Evolutionary conservation across 2,113 vertebrate genomes (phyloP), one percentile per base, ranked within the genome.

Genomic region (Ploceus nigricollis): DNA sequence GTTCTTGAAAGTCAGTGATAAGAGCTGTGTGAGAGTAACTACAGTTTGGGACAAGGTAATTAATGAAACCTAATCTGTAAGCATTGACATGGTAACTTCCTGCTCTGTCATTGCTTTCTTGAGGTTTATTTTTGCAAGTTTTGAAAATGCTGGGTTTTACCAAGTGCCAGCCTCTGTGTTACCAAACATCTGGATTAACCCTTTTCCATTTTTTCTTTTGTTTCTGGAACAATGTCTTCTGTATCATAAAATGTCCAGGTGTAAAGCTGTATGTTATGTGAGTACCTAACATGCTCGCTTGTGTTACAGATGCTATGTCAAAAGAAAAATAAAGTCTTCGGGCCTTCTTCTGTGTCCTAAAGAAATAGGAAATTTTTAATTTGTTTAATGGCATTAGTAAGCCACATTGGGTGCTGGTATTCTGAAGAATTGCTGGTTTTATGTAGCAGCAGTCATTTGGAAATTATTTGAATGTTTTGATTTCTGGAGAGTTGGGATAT

Each of bases 241-340:
- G 85, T 78, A 82, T 91, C 70, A 65, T 90, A 33, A 82, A 94
- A 84, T 85, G 71, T 92, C 76, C 72, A 44, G 84, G 63, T 91
- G 60, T 91, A 93, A 91, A 96, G 69, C 88, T 97, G 58, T 86
- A 37, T 94, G 87, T 91, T 91, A 27, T 60, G 58, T 90, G 94
- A 93, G 66, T 89, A 68, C 45, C 10, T 70, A 69, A 90, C 70
- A 79, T 58, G 78, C 78, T 96, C 2, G 39, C 71, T 89, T 93
- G 57, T 85, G 56, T 89, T 89, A 68, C 70, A 89, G 70, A 90
- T 95, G 78, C 75, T 93, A 25, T 92, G 82, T 93, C 75, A 66
- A 93, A 90, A 87, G 82, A 71, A 65, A 92, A 93, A 94, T 94
- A 91, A 92, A 93, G 75, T 96, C 51, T 96, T 96, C 4, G 80